phyloP scores from a whole-genome alignment of 30 jellyfish, hydroid and myxozoan species.

The Pelagia noctiluca region DNA sequence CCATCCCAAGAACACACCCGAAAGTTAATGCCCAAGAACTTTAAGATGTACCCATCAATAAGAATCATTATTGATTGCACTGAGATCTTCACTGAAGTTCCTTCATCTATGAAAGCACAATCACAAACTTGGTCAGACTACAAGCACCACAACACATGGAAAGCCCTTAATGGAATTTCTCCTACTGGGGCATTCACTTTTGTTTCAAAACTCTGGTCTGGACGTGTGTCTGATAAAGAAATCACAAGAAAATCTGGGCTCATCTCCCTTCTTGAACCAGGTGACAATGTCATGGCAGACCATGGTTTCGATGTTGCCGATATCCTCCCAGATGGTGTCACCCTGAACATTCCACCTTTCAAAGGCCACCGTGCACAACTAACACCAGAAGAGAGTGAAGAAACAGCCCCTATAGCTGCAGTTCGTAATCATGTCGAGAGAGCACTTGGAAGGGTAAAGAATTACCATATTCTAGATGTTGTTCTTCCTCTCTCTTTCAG shows the following conservation, averaged over 20 bases:
- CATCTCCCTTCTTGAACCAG: slow-evolving; percentile 27
- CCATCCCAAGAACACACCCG: too few relatives aligned
- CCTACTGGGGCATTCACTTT: slow-evolving; percentile 41
- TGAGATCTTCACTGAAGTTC: too few relatives aligned
- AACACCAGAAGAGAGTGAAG: slow-evolving; percentile 39
- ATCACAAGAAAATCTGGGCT: slow-evolving; percentile 30
- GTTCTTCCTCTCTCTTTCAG: too few relatives aligned
- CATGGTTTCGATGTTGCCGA: slow-evolving; percentile 59
- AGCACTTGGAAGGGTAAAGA: too few relatives aligned
- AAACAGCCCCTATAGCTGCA: slow-evolving; percentile 49
- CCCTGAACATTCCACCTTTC: slow-evolving; percentile 59
- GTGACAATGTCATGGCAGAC: slow-evolving; percentile 72
- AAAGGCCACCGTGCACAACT: slow-evolving; percentile 33
- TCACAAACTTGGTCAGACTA: slow-evolving; percentile 55
- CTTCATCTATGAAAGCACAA: slow-evolving; percentile 37
- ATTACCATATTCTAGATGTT: too few relatives aligned
- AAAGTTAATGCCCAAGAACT: too few relatives aligned
- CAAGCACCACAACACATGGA: slow-evolving; percentile 49
- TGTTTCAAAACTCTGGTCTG: slow-evolving; percentile 40
- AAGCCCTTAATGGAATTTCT: slow-evolving; percentile 45
- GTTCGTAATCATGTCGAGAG: slow-evolving; percentile 49
- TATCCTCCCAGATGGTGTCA: slow-evolving; percentile 39
- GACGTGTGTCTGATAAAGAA: slow-evolving; percentile 43
- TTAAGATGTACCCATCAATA: too few relatives aligned
- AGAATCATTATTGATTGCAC: too few relatives aligned